Evolutionary conservation across 1,140 invertebrate species (phyloP), one percentile per base, ranked within the genome.

Genomic region (Chironomus striatipennis): DNA sequence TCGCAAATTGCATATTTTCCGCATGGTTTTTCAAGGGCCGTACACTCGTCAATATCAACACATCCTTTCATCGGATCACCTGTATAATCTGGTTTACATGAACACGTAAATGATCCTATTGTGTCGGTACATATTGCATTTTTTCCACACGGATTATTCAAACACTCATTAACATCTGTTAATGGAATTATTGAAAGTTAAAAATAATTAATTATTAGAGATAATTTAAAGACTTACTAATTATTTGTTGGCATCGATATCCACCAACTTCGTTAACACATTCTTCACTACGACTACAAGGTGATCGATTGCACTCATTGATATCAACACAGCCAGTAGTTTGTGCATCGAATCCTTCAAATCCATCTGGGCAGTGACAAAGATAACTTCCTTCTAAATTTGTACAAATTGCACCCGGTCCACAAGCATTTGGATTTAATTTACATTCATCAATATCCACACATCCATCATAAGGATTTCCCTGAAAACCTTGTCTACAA

Each of bases 31-130:
- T 94, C 90, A 76, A 92, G 83, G 6, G 88, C 86, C 9, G 86
- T 85, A 80, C 96, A 98, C 82, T 98, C 96, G 80, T 98, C 90
- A 77, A 98, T 91, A 83, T 98, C 96, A 85, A 85, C 87, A 83
- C 94, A 96, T 76, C 90, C 91, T 79, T 88, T 87, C 81, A 89
- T 90, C 20, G 93, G 91, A 85, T 95, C 92, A 75, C 93, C 93
- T 18, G 91, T 92, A 81, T 90, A 95, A 79, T 93, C 93, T 76
- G 90, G 86, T 80, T 90, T 89, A 82, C 94, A 97, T 75, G 87
- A 86, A 83, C 94, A 97, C 77, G 87, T 84, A 80, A 90, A 96
- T 82, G 93, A 94, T 73, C 95, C 95, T 70, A 92, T 81, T 20
- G 92, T 94, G 82, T 97, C 94, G 77, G 88, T 91, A 82, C 95